These are phyloP conservation scores for Drosophila cognata DNA, from an alignment of 2,888 invertebrate species.

Conservation along the genomic window DNA sequence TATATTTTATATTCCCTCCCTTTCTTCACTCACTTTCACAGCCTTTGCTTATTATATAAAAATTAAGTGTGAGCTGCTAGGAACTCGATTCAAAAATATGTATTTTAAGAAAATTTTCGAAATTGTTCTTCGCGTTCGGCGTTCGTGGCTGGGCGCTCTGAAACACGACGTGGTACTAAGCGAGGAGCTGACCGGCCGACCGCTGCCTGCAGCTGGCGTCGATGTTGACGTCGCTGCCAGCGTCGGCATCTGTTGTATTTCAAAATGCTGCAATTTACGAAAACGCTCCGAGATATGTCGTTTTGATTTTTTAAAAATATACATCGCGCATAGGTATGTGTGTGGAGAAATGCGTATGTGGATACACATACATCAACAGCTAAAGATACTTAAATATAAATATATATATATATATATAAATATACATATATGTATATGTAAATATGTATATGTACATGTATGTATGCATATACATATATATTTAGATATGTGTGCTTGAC, in stretches of 20 bases:
- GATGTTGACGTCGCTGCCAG: conserved; percentile 34
- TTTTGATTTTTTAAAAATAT: conserved; percentile 78
- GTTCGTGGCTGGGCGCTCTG: conserved; percentile 73
- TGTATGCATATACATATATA: conserved; percentile 14
- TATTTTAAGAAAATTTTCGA: conserved; percentile 25
- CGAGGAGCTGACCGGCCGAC: conserved; percentile 35
- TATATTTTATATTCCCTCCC: background rate
- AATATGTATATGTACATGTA: conserved; percentile 25
- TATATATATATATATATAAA: conserved; percentile 1
- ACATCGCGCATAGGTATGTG: conserved; percentile 49
- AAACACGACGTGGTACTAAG: conserved; percentile 82
- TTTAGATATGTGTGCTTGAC: conserved; percentile 30
- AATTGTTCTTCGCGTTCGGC: conserved; percentile 49
- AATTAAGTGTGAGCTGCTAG: conserved; percentile 17
- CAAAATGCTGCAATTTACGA: conserved; percentile 64
- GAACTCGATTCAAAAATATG: conserved; percentile 15
- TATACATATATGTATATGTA: conserved; percentile 18
- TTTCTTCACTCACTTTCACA: conserved; percentile 64
- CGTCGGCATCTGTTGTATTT: conserved; percentile 68
- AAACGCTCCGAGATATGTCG: conserved; percentile 63
- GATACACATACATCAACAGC: conserved; percentile 11
- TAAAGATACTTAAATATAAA: conserved; percentile 34
- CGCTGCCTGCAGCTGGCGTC: conserved; percentile 54
- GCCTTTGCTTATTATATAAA: conserved; percentile 41
- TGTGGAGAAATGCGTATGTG: conserved; percentile 42